These are phyloP conservation scores for Todiramphus saurophagus DNA, from an alignment of 2,113 vertebrate species.

Conservation along the genomic window DNA sequence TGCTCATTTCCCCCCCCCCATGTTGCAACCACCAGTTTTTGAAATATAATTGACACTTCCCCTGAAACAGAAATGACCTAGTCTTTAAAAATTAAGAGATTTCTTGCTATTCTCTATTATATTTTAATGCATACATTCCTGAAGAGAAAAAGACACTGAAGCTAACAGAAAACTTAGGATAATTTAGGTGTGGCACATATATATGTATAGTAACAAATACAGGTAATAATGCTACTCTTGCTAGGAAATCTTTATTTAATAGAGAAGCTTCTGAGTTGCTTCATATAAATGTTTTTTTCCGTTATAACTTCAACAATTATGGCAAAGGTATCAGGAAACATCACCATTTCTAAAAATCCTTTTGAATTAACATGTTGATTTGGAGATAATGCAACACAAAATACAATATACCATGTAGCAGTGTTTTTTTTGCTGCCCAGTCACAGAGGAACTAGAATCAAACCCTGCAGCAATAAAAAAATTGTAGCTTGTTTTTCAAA, in stretches of 20 bases:
- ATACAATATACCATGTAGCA: not conserved
- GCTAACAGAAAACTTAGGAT: not conserved
- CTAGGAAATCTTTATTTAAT: not conserved
- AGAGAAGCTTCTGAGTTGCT: not conserved
- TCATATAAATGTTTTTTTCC: not conserved
- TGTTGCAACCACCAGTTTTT: not conserved
- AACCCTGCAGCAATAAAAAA: not conserved
- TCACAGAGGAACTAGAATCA: not conserved
- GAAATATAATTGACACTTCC: not conserved
- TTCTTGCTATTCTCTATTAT: not conserved
- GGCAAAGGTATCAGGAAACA: not conserved
- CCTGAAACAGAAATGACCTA: not conserved
- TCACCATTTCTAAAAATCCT: not conserved
- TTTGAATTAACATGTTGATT: not conserved
- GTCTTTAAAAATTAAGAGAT: not conserved
- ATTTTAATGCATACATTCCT: not conserved
- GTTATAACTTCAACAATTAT: not conserved
- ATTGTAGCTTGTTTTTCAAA: not conserved
- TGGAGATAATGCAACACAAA: not conserved
- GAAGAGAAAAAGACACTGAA: not conserved
- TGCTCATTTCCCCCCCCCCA: accelerated
- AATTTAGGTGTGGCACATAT: not conserved
- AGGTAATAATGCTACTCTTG: not conserved
- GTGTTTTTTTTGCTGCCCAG: not conserved
- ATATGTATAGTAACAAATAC: not conserved